Conservation (phyloP, 64 coral and sea anemone genomes). For the Pocillopora damicornis region DNA sequence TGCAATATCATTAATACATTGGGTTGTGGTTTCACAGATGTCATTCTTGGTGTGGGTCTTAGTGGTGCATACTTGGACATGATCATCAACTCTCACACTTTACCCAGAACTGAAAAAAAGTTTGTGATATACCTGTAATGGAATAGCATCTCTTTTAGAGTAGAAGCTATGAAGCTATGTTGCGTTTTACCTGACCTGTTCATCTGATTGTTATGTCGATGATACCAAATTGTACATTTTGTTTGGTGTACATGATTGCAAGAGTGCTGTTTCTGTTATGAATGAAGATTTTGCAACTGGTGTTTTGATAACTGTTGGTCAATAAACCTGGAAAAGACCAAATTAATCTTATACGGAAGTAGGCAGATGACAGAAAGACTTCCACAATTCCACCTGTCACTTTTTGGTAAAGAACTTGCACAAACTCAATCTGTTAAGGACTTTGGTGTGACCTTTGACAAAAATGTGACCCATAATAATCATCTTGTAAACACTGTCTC, state of each 20-base stretch:
- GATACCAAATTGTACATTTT: neutral
- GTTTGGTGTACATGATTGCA: no score
- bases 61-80: no score
- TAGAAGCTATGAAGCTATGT: no score
- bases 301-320: constrained; percentile 15
- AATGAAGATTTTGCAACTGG: constrained; percentile 1
- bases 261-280: neutral
- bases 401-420: constrained; percentile 31
- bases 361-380: constrained; percentile 32
- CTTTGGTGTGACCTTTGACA: constrained; percentile 41
- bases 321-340: constrained; percentile 45
- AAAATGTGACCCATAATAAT: constrained; percentile 39
- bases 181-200: no score
- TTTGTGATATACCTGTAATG: no score
- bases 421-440: constrained; percentile 31
- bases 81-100: no score
- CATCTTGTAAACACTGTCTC: constrained; percentile 12
- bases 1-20: no score
- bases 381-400: constrained; percentile 20
- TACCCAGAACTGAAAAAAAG: no score
- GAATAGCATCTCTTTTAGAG: no score
- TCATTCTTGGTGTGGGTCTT: no score
- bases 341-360: constrained; percentile 51
- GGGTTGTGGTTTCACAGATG: no score
- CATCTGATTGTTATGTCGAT: neutral